phyloP scores from a whole-genome alignment of 1,140 invertebrate species.

The Brachystomella parvula region DNA sequence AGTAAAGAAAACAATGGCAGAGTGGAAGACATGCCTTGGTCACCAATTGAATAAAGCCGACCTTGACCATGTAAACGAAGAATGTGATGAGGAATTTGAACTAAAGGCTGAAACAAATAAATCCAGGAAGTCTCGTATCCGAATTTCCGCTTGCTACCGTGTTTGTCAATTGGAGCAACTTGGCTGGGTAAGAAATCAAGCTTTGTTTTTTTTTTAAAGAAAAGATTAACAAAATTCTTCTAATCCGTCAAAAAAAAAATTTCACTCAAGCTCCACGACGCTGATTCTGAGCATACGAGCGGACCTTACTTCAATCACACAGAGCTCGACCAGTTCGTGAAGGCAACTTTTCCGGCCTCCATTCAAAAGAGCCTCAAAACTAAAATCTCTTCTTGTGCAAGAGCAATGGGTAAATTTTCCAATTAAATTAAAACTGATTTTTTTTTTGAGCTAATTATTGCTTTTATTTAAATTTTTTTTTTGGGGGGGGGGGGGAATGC shows the following conservation, averaged over 20 bases:
- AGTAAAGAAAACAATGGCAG: background rate
- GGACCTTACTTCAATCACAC: slow-evolving; percentile 4
- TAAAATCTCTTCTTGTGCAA: background rate
- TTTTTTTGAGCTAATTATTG: background rate
- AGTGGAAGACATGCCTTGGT: background rate
- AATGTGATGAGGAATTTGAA: slow-evolving; percentile 3
- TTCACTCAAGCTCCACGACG: background rate
- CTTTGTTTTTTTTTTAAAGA: background rate
- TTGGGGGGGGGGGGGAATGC: too few relatives aligned
- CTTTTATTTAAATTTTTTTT: background rate
- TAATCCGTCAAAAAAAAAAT: background rate
- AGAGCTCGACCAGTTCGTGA: background rate
- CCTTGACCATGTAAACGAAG: background rate
- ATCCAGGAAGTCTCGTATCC: background rate
- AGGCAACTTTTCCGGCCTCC: background rate
- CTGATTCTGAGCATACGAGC: background rate
- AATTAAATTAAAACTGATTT: background rate
- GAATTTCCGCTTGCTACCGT: background rate
- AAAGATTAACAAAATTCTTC: background rate
- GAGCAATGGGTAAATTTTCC: background rate
- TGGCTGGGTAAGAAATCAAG: background rate
- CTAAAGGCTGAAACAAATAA: background rate
- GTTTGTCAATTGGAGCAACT: background rate
- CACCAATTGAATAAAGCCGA: background rate
- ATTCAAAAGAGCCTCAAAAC: background rate